Evolutionary conservation across 2,888 invertebrate species (phyloP).

Genomic region (Syritta pipiens): DNA sequence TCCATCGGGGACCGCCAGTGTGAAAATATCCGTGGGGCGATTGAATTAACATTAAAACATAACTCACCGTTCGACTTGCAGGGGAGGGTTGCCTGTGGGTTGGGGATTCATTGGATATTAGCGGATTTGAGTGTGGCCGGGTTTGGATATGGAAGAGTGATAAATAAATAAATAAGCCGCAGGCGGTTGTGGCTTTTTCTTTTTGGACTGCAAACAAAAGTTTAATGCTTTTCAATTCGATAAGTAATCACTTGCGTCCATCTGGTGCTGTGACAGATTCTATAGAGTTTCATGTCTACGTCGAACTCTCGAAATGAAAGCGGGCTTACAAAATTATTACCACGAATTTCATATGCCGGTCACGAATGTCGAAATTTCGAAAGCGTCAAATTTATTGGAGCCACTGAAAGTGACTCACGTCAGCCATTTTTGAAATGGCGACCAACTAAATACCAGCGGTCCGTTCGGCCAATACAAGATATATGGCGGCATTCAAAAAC

Average conservation of each 20-base stretch:
- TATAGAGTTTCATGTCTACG: neutral
- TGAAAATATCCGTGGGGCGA: conserved; percentile 62
- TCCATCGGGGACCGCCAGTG: conserved; percentile 52
- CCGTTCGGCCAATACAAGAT: conserved; percentile 57
- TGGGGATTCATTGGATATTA: conserved; percentile 51
- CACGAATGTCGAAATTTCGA: conserved; percentile 63
- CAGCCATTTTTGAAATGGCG: conserved; percentile 53
- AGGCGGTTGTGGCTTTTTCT: conserved; percentile 53
- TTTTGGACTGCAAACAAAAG: conserved; percentile 24
- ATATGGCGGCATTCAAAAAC: conserved; percentile 44
- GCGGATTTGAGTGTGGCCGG: conserved; percentile 48
- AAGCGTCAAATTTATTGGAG: conserved; percentile 59
- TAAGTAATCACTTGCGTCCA: neutral
- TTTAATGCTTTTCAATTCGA: conserved; percentile 41
- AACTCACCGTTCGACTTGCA: conserved; percentile 59
- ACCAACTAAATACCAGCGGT: conserved; percentile 33
- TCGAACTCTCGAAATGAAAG: conserved; percentile 40
- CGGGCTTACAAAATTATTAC: conserved; percentile 23
- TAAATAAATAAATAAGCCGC: conserved; percentile 59
- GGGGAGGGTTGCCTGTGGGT: conserved; percentile 38
- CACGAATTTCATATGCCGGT: conserved; percentile 24
- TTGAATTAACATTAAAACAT: conserved; percentile 68
- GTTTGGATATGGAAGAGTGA: too few species aligned
- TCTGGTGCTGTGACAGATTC: conserved; percentile 3
- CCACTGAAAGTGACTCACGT: conserved; percentile 44